Evolutionary conservation across 1,140 invertebrate genomes (phyloP), one percentile per base, ranked within the genome.

Genomic region (Elymnias hypermnestra): DNA sequence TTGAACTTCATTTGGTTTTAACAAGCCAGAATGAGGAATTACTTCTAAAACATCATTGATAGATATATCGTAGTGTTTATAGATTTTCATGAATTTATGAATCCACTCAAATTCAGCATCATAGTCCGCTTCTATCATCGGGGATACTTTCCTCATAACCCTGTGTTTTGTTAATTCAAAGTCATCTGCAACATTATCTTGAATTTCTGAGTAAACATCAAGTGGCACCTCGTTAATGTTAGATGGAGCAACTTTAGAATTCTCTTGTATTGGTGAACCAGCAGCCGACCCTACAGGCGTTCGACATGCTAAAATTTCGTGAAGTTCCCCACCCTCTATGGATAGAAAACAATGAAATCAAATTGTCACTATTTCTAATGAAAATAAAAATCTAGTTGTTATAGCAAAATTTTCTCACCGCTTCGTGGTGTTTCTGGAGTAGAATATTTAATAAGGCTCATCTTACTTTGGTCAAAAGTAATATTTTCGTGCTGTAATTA

Each of bases 1-100:
- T 54, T 82, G 72, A 38, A 63, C 53, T 57, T 82, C 77, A 55
- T 68, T 66, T 5, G 77, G 75, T 43, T 77, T 74, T 21, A 85
- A 47, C 25, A 78, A 31, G 25, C 82, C 79, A 45, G 71, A 53
- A 55, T 81, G 67, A 6, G 79, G 76, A 6, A 58, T 53, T 15
- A 82, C 28, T 41, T 67, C 63, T 5, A 83, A 41, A 9, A 85
- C 40, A 19, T 73, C 63, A 57, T 79, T 79, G 6, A 77, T 59
- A 10, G 49, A 38, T 4, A 59, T 44, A 23, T 41, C 49, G 8
- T 63, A 47, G 8, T 12, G 17, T 56, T 68, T 59, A 8, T 19
- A 26, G n/a, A 58, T 42, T 26, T 63, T 73, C 9, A 52, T 48
- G 51, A 83, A 73, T 42, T 83, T 83, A 25, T 69, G 33, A 36